These are phyloP conservation scores for Artibeus jamaicensis DNA, from an alignment of 2,797 vertebrate genomes.

Conservation along the genomic window DNA sequence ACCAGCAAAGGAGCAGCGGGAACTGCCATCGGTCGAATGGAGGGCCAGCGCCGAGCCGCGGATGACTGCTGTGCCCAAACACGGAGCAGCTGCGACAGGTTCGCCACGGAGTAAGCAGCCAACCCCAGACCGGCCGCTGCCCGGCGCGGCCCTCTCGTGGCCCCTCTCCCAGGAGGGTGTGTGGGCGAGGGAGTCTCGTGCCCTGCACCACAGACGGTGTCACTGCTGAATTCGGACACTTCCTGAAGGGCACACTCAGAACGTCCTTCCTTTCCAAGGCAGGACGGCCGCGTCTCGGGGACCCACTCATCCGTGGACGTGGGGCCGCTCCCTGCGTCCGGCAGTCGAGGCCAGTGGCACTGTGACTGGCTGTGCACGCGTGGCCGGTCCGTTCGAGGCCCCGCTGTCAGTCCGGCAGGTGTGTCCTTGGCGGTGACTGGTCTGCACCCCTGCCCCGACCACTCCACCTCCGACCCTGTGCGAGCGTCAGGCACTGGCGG, in stretches of 20 bases:
- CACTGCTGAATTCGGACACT: not conserved
- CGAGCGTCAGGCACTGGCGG: too few relatives aligned
- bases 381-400: not conserved
- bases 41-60: not conserved
- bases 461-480: too few relatives aligned
- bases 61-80: not conserved
- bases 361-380: too few relatives aligned
- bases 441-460: not conserved
- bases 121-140: not conserved
- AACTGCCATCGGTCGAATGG: not conserved
- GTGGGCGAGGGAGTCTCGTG: not conserved
- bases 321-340: too few relatives aligned
- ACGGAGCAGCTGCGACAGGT: not conserved
- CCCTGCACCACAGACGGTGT: not conserved
- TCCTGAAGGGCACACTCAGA: not conserved
- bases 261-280: not conserved
- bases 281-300: not conserved
- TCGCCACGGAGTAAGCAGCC: not conserved
- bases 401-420: not conserved
- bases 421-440: not conserved
- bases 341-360: too few relatives aligned
- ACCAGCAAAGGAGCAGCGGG: not conserved
- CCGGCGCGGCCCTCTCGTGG: not conserved
- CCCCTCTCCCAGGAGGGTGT: not conserved
- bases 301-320: too few relatives aligned